Percentiles rank a stretch among this genome's conserved stretches.
Evolutionary conservation across 2,797 vertebrate species (phyloP).

Genomic region (Cichlasoma orientale): DNA sequence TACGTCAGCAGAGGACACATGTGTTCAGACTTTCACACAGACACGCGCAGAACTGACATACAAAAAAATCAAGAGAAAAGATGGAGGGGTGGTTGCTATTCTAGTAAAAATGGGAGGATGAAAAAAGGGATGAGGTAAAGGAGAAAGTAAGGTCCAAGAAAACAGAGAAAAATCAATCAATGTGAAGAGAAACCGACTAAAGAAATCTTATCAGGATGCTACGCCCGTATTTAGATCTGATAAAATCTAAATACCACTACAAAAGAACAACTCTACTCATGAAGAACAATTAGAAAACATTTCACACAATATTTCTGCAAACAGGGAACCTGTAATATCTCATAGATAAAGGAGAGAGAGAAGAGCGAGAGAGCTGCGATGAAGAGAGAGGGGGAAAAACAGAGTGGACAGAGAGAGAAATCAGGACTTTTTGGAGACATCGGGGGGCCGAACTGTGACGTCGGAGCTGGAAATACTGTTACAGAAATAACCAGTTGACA

Average conservation of each 20-base stretch:
- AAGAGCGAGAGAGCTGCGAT: constrained; percentile 48
- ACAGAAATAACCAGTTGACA: constrained; percentile 70
- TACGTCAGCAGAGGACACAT: constrained; percentile 42
- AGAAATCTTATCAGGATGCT: constrained; percentile 71
- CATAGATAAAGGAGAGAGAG: constrained; percentile 51
- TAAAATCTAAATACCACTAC: constrained; percentile 74
- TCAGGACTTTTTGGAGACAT: constrained; percentile 63
- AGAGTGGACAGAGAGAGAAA: constrained; percentile 54
- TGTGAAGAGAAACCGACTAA: constrained; percentile 60
- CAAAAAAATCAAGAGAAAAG: constrained; percentile 58
- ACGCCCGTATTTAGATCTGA: constrained; percentile 75
- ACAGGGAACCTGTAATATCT: constrained; percentile 72
- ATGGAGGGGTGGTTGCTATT: constrained; percentile 59
- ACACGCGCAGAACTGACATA: constrained; percentile 72
- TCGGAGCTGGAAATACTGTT: constrained; percentile 73
- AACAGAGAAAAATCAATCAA: constrained; percentile 6
- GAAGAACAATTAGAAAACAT: constrained; percentile 65
- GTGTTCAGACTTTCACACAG: constrained; percentile 42
- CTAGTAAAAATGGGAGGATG: constrained; percentile 63
- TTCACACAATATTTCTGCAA: constrained; percentile 61
- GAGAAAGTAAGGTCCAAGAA: constrained; percentile 44
- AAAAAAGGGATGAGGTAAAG: constrained; percentile 58
- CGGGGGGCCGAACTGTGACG: constrained; percentile 54
- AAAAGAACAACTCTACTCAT: constrained; percentile 59
- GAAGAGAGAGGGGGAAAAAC: constrained; percentile 29